Conservation (phyloP, 2,888 invertebrate species). For the Tineola bisselliella region DNA sequence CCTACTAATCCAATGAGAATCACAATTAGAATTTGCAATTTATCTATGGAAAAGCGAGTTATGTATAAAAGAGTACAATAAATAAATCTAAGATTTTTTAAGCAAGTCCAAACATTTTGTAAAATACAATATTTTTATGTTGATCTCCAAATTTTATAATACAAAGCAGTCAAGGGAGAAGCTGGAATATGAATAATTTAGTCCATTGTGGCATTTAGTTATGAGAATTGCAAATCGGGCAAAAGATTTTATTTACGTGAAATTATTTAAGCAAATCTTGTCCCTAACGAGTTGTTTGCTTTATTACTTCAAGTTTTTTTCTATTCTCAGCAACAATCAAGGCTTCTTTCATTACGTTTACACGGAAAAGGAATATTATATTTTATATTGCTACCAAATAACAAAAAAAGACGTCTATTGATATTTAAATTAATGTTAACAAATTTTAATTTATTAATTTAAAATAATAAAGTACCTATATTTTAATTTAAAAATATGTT, state of each 20-base stretch:
- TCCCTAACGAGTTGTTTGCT: slow-evolving; percentile 58
- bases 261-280: slow-evolving; percentile 50
- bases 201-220: slow-evolving; percentile 23
- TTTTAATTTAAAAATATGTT: too few species aligned
- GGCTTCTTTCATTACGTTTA: background rate
- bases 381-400: too few species aligned
- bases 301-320: slow-evolving; percentile 36
- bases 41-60: too few species aligned
- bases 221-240: slow-evolving; percentile 55
- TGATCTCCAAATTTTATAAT: background rate
- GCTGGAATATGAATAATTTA: slow-evolving; percentile 15
- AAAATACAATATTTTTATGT: background rate
- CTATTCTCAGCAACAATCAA: background rate
- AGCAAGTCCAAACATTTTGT: too few species aligned
- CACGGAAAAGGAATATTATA: background rate
- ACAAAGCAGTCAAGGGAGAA: background rate
- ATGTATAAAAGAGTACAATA: too few species aligned
- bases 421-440: too few species aligned
- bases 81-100: too few species aligned
- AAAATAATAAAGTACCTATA: too few species aligned
- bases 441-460: too few species aligned
- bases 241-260: slow-evolving; percentile 50
- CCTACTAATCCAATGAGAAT: too few species aligned
- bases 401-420: too few species aligned
- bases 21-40: too few species aligned